Evolutionary conservation across 2,113 vertebrate genomes (phyloP).

Genomic region (Labrus mixtus): DNA sequence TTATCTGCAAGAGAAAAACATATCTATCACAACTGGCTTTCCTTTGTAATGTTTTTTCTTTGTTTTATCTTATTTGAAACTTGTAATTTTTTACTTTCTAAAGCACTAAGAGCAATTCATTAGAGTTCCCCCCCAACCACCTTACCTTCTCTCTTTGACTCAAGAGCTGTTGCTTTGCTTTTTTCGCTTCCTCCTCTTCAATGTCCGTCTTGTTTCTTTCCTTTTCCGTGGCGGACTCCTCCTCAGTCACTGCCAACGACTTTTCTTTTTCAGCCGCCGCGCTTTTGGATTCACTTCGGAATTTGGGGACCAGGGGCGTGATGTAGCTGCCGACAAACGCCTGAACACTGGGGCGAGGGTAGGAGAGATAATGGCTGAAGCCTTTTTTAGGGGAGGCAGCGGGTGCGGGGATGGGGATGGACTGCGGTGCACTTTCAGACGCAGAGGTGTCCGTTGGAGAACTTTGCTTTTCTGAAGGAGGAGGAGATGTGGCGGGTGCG

Average conservation of each 20-base stretch:
- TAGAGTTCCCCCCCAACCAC: neutral
- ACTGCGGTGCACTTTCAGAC: constrained; percentile 8
- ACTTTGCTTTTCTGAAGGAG: constrained; percentile 22
- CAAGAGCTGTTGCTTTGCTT: constrained; percentile 83
- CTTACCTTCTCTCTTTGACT: constrained; percentile 92
- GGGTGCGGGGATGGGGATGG: constrained; percentile 39
- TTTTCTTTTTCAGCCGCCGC: constrained; percentile 64
- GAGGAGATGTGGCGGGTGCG: neutral
- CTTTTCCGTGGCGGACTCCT: constrained; percentile 40
- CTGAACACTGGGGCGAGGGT: constrained; percentile 92
- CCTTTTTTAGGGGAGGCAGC: constrained; percentile 87
- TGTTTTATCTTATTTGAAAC: neutral
- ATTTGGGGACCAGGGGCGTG: constrained; percentile 91
- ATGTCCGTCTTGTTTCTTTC: constrained; percentile 12
- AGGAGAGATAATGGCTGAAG: constrained; percentile 91
- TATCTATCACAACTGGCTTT: neutral
- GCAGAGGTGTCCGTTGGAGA: constrained; percentile 10
- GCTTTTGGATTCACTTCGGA: constrained; percentile 86
- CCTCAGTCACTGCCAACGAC: constrained; percentile 38
- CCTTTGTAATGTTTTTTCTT: neutral
- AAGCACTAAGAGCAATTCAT: too few species aligned
- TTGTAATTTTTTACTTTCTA: too few species aligned
- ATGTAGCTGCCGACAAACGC: constrained; percentile 96
- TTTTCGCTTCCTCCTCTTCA: constrained; percentile 81
- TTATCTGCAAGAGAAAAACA: constrained; percentile 84